phyloP scores from a whole-genome alignment of 2,113 vertebrate species.

The Phyllopteryx taeniolatus region DNA sequence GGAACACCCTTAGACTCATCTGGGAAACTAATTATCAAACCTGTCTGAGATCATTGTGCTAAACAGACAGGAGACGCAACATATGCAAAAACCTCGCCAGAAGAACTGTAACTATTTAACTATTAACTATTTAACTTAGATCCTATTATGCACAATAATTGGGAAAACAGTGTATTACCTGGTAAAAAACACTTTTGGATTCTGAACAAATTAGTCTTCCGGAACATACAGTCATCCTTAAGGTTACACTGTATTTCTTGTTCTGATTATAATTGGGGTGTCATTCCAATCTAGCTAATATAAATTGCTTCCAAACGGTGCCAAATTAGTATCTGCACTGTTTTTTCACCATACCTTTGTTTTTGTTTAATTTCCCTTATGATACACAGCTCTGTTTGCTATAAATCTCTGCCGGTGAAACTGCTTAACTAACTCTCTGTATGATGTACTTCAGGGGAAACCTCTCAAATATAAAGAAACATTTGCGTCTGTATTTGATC shows the following conservation, averaged over 20 bases:
- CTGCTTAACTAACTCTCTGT: constrained; percentile 11
- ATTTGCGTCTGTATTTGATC: constrained; percentile 18
- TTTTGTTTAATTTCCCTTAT: not conserved
- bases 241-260: not conserved
- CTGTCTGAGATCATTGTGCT: not conserved
- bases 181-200: not conserved
- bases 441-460: constrained; percentile 12
- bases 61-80: not conserved
- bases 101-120: not conserved
- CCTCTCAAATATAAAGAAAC: constrained; percentile 11
- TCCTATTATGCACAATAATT: not conserved
- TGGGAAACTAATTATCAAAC: not conserved
- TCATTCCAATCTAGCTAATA: constrained; percentile 14
- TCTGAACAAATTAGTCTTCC: not conserved
- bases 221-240: not conserved
- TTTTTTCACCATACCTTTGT: not conserved
- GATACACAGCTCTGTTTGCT: not conserved
- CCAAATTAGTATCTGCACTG: constrained; percentile 14
- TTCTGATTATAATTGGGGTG: not conserved
- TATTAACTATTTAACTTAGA: not conserved
- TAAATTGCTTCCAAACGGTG: constrained; percentile 16
- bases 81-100: too few species aligned
- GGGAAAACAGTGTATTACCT: not conserved
- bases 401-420: constrained; percentile 4
- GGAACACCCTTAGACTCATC: too few species aligned